Percentiles rank a stretch among this genome's conserved stretches.
Evolutionary conservation across 2,888 invertebrate species (phyloP).

Genomic region (Glomeris marginata): DNA sequence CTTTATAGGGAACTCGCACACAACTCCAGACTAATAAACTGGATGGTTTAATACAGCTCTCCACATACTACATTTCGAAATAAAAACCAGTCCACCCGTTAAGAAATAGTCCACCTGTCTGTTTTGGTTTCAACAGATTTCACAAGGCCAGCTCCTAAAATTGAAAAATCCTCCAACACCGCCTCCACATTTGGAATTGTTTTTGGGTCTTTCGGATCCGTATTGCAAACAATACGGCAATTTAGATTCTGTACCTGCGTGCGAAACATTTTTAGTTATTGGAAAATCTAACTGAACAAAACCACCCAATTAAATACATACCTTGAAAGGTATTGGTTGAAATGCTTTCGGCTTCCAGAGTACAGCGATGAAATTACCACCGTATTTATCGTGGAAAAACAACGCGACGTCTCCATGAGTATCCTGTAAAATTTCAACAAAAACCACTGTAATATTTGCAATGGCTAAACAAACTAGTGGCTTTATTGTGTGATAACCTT

Average conservation of each 20-base stretch:
- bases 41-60: too few species aligned
- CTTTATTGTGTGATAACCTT: too few species aligned
- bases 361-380: constrained; percentile 70
- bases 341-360: constrained; percentile 60
- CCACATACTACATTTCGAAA: too few species aligned
- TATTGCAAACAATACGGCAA: constrained; percentile 35
- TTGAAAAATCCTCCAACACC: constrained; percentile 52
- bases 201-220: constrained; percentile 16
- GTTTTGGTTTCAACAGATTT: constrained; percentile 32
- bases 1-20: too few species aligned
- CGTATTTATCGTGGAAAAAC: constrained; percentile 78
- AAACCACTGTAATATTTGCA: too few species aligned
- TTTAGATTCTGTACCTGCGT: constrained; percentile 41
- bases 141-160: constrained; percentile 51
- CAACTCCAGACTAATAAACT: too few species aligned
- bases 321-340: constrained; percentile 53
- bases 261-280: background rate
- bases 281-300: background rate
- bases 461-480: too few species aligned
- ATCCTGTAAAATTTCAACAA: constrained; percentile 21
- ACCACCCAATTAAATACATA: constrained; percentile 25
- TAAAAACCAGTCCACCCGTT: background rate
- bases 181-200: constrained; percentile 33
- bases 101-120: constrained; percentile 13
- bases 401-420: constrained; percentile 49